These are phyloP conservation scores for Nasonia longicornis DNA, from an alignment of 1,140 invertebrate species.

Conservation along the genomic window DNA sequence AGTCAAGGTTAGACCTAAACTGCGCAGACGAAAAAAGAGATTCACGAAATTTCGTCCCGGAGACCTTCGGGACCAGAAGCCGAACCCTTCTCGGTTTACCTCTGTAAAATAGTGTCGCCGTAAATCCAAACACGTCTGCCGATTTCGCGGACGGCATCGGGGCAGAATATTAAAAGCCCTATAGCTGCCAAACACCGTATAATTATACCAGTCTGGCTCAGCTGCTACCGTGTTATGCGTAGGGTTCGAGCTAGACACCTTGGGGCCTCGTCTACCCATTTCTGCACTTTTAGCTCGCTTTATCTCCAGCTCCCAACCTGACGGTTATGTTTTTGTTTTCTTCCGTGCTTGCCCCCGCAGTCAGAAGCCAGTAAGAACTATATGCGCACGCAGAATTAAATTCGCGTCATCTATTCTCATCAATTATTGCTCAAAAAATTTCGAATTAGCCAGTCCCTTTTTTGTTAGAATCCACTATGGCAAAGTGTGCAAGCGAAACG, in stretches of 20 bases:
- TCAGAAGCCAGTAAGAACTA: background rate
- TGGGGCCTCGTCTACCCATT: background rate
- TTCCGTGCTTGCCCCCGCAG: background rate
- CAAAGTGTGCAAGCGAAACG: too few species aligned
- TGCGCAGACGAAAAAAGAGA: slow-evolving; percentile 5
- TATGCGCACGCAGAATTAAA: too few species aligned
- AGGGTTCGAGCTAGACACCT: background rate
- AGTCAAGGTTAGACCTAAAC: background rate
- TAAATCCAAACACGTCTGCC: background rate
- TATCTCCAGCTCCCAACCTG: background rate
- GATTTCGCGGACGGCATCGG: background rate
- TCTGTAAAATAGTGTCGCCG: slow-evolving; percentile 1
- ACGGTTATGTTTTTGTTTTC: background rate
- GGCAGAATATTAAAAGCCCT: background rate
- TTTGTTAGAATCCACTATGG: too few species aligned
- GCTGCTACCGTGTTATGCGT: slow-evolving; percentile 4
- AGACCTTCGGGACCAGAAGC: background rate
- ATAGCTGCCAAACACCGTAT: background rate
- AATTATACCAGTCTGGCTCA: background rate
- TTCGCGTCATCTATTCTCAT: too few species aligned
- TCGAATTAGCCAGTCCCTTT: too few species aligned
- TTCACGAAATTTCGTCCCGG: background rate
- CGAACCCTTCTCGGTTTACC: background rate
- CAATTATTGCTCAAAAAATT: too few species aligned
- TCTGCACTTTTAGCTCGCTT: background rate